phyloP scores from a whole-genome alignment of 1,140 invertebrate species.

The Panonychus citri region DNA sequence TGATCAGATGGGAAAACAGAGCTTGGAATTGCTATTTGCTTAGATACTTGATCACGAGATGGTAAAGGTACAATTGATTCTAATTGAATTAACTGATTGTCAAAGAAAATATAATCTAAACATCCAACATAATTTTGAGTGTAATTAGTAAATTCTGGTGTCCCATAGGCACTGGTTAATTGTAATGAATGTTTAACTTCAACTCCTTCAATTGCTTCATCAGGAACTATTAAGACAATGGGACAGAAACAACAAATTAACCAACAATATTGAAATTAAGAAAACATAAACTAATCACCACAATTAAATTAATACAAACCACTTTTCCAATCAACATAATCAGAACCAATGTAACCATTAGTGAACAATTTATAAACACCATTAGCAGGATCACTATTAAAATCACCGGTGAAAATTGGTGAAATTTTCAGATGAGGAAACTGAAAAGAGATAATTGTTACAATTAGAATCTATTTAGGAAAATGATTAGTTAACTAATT shows the following conservation, averaged over 20 bases:
- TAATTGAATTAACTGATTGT: constrained; percentile 8
- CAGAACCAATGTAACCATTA: constrained; percentile 32
- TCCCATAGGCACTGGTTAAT: constrained; percentile 25
- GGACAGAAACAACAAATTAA: constrained; percentile 2
- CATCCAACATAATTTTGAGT: constrained; percentile 56
- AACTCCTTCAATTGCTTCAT: constrained; percentile 38
- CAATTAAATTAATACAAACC: constrained; percentile 31
- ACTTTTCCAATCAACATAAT: constrained; percentile 45
- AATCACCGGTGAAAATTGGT: constrained; percentile 55
- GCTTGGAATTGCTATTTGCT: constrained; percentile 51
- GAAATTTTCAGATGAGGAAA: constrained; percentile 30
- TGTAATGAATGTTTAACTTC: constrained; percentile 41
- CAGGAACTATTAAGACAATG: constrained; percentile 26
- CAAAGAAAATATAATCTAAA: constrained; percentile 61
- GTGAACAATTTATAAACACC: constrained; percentile 50
- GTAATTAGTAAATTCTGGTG: constrained; percentile 52
- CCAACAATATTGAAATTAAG: too few relatives aligned
- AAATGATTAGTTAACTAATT: background rate
- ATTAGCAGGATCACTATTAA: constrained; percentile 58
- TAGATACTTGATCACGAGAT: constrained; percentile 40
- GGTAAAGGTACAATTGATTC: constrained; percentile 44
- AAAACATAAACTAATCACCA: background rate
- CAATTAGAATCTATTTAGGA: constrained; percentile 1
- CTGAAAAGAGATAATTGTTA: constrained; percentile 20
- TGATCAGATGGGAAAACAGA: constrained; percentile 76